Conservation (phyloP, 2,888 invertebrate species). For the Nematopogon swammerdamellus region DNA sequence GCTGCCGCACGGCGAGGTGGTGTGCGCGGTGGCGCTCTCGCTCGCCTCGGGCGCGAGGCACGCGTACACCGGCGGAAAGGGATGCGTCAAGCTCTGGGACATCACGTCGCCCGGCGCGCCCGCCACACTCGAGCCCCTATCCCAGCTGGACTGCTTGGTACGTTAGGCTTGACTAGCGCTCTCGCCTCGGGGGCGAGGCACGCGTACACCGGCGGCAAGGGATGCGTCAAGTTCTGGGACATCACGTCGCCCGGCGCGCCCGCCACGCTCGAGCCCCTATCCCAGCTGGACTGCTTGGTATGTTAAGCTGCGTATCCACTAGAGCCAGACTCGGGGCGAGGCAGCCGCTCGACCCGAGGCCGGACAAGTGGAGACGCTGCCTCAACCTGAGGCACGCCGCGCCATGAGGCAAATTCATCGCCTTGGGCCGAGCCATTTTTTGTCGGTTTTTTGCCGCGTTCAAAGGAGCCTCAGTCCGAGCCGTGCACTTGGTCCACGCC, state of each 20-base stretch:
- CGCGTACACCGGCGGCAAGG: constrained; percentile 51
- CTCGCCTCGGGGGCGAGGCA: constrained; percentile 29
- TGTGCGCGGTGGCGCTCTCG: constrained; percentile 95
- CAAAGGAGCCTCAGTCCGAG: too few species aligned
- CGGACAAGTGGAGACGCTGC: too few species aligned
- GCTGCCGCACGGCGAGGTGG: constrained; percentile 91
- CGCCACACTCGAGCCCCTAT: constrained; percentile 85
- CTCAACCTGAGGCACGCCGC: too few species aligned
- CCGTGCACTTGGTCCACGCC: too few species aligned
- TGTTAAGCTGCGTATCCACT: too few species aligned
- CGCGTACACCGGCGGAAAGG: constrained; percentile 97
- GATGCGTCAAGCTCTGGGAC: constrained; percentile 97
- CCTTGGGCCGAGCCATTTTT: too few species aligned
- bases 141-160: constrained; percentile 89
- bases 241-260: constrained; percentile 87
- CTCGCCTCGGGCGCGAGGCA: constrained; percentile 69
- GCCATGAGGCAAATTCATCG: too few species aligned
- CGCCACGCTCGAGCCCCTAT: constrained; percentile 85
- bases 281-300: constrained; percentile 89
- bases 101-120: constrained; percentile 87
- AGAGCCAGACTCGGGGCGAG: too few species aligned
- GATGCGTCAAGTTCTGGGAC: constrained; percentile 67
- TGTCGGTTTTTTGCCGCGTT: too few species aligned
- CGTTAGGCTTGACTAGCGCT: constrained; percentile 60
- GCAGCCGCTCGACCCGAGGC: too few species aligned